Conservation (phyloP, 2,888 invertebrate genomes). For the Carpatolechia fugitivella region DNA sequence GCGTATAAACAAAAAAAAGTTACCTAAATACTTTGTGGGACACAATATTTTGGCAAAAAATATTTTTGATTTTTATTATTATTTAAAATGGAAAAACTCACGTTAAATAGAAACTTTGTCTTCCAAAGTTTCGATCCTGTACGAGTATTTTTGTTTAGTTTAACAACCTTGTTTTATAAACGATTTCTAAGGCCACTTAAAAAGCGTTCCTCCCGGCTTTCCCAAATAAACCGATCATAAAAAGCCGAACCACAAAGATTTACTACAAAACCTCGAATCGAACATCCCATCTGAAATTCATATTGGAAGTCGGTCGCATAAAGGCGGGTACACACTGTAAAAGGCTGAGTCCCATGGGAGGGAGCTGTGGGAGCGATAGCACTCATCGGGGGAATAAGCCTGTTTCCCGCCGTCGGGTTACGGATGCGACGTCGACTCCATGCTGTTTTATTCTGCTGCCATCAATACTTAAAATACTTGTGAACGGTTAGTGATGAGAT, state of each 20-base stretch:
- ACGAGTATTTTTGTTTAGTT: too few species aligned
- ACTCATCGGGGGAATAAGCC: slow-evolving; percentile 77
- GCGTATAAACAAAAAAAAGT: too few species aligned
- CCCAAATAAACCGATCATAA: background rate
- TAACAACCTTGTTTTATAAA: too few species aligned
- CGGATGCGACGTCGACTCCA: slow-evolving; percentile 72
- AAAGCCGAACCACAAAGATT: background rate
- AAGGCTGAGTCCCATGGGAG: slow-evolving; percentile 70
- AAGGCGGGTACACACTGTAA: slow-evolving; percentile 70
- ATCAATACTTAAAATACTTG: slow-evolving; percentile 76
- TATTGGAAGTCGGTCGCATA: slow-evolving; percentile 72
- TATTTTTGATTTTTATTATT: too few species aligned
- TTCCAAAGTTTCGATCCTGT: too few species aligned
- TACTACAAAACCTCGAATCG: slow-evolving; percentile 51
- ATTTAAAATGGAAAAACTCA: too few species aligned
- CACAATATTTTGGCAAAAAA: too few species aligned
- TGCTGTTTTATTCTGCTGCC: slow-evolving; percentile 76
- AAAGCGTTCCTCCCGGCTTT: too few species aligned
- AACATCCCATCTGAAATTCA: slow-evolving; percentile 75
- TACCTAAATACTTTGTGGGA: too few species aligned
- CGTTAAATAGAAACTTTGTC: too few species aligned
- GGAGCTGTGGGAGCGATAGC: slow-evolving; percentile 66
- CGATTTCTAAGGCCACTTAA: too few species aligned
- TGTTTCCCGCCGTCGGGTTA: slow-evolving; percentile 77
- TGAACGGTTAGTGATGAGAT: slow-evolving; percentile 54